Percentiles rank a stretch among this genome's conserved stretches.
Conservation (phyloP, 2,888 invertebrate species). For the Chironomus riparius region DNA sequence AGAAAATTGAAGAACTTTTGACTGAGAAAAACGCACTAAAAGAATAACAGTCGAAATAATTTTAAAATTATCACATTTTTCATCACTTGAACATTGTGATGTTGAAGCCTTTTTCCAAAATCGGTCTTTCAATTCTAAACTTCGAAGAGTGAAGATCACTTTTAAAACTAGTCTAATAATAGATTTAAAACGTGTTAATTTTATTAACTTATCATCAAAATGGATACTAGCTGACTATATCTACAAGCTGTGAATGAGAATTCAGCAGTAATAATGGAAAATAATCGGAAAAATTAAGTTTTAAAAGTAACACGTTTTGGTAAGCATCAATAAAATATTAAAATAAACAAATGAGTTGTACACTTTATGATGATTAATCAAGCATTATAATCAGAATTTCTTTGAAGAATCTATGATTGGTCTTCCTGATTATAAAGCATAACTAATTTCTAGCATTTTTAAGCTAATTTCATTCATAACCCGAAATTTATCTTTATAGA, state of each 20-base stretch:
- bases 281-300: not conserved
- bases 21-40: no score
- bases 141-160: not conserved
- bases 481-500: not conserved
- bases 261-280: not conserved
- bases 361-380: conserved; percentile 18
- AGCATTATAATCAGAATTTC: conserved; percentile 15
- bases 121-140: not conserved
- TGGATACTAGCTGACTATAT: not conserved
- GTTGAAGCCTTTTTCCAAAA: no score
- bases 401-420: conserved; percentile 21
- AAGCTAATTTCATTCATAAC: not conserved
- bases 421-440: conserved; percentile 11
- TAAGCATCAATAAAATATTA: no score
- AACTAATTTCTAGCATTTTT: no score
- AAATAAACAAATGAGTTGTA: no score
- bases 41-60: no score
- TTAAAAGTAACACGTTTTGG: not conserved
- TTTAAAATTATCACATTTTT: no score
- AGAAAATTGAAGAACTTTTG: no score
- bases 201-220: not conserved
- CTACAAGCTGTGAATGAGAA: not conserved
- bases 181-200: not conserved
- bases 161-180: not conserved
- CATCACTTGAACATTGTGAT: no score